A percentile compares a stretch with the other conserved stretches of the same genome.
These are phyloP conservation scores for Nannospalax galili DNA, from an alignment of 2,113 vertebrate species.

Conservation along the genomic window DNA sequence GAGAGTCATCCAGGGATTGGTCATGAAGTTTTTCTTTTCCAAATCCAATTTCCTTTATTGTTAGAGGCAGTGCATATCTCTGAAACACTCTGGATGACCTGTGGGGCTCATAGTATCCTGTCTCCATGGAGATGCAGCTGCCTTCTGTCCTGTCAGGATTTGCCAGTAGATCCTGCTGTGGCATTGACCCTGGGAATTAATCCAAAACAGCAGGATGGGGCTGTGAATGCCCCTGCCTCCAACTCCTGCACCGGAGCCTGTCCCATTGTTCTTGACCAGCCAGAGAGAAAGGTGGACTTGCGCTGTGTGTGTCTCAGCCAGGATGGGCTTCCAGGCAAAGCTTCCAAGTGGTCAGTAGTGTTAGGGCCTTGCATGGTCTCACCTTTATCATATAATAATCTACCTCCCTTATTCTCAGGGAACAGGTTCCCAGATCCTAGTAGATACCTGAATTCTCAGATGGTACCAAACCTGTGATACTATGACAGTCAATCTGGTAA, in stretches of 20 bases:
- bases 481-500: background rate
- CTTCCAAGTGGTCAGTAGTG: background rate
- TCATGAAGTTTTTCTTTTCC: slow-evolving; percentile 38
- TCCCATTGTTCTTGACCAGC: background rate
- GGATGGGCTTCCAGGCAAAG: background rate
- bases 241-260: slow-evolving; percentile 22
- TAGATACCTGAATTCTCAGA: background rate
- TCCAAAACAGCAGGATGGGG: slow-evolving; percentile 64
- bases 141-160: slow-evolving; percentile 56
- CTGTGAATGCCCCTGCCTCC: slow-evolving; percentile 33
- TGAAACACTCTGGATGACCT: slow-evolving; percentile 45
- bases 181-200: slow-evolving; percentile 72
- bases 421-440: background rate
- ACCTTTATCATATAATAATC: background rate
- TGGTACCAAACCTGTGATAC: background rate
- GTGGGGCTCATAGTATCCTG: slow-evolving; percentile 31
- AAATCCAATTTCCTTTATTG: slow-evolving; percentile 66
- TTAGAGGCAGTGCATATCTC: slow-evolving; percentile 34
- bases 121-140: slow-evolving; percentile 70
- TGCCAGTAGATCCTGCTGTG: slow-evolving; percentile 67
- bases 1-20: background rate
- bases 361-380: background rate
- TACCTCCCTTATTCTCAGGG: background rate
- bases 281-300: background rate
- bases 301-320: background rate